Conservation (phyloP, 2,797 vertebrate species). For the Mareca penelope region DNA sequence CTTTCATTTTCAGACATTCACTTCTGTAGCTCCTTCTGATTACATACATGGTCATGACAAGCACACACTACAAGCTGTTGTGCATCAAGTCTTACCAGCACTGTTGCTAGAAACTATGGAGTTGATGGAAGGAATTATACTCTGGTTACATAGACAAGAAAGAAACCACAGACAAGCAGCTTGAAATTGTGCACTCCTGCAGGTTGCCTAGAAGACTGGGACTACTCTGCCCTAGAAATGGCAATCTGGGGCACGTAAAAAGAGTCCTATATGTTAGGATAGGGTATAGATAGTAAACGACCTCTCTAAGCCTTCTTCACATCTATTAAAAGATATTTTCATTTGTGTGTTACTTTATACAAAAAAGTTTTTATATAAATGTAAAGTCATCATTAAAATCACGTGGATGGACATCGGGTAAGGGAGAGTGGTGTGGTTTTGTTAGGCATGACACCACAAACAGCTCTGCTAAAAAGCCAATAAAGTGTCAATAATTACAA, state of each 20-base stretch:
- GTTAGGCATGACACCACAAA: neutral
- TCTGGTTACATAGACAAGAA: neutral
- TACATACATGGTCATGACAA: rapidly evolving
- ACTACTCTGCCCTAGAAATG: neutral
- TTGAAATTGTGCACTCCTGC: neutral
- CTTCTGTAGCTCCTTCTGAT: neutral
- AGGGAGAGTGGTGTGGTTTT: neutral
- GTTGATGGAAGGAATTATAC: neutral
- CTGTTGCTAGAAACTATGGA: neutral
- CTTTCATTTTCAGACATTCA: neutral
- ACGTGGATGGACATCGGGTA: neutral
- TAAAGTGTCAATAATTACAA: neutral
- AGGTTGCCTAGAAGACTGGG: neutral
- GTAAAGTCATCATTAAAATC: neutral
- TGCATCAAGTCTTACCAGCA: neutral
- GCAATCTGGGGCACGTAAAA: rapidly evolving
- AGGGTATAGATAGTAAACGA: neutral
- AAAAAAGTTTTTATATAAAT: neutral
- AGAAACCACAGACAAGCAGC: neutral
- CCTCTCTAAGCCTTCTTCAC: neutral
- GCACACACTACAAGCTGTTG: neutral
- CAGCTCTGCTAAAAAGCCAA: neutral
- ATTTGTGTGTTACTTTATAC: neutral
- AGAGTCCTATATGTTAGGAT: neutral
- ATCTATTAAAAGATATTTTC: neutral